Percentiles rank a stretch among this genome's conserved stretches.
Conservation (phyloP, 1,140 invertebrate genomes). For the Leptinotarsa defecta region DNA sequence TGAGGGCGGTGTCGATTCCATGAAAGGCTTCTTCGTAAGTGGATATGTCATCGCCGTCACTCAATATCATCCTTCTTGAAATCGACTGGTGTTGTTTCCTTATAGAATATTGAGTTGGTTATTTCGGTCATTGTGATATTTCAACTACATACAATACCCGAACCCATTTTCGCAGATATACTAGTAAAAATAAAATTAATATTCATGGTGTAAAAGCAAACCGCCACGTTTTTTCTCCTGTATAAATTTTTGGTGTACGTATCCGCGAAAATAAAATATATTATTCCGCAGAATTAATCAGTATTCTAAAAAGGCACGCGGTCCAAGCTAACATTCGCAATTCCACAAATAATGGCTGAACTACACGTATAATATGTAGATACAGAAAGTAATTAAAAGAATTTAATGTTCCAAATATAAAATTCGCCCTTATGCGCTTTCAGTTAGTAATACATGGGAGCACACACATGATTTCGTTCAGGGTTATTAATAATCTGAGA, state of each 20-base stretch:
- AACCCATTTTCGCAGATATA: no score
- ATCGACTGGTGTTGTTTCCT: no score
- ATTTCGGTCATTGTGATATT: no score
- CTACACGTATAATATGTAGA: slow-evolving; percentile 54
- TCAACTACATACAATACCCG: no score
- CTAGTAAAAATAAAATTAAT: slow-evolving; percentile 38
- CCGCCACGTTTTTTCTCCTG: slow-evolving; percentile 41
- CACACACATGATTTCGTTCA: not conserved
- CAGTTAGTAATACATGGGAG: not conserved
- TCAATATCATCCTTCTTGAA: no score
- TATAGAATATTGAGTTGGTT: no score
- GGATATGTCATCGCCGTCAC: no score
- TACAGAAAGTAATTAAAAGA: slow-evolving; percentile 54
- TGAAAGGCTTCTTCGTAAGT: no score
- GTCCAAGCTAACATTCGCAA: slow-evolving; percentile 44
- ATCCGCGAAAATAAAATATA: slow-evolving; percentile 46
- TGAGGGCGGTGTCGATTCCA: no score
- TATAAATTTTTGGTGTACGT: slow-evolving; percentile 43
- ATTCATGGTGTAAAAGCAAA: slow-evolving; percentile 43
- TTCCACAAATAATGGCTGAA: slow-evolving; percentile 52
- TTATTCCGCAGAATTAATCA: slow-evolving; percentile 49
- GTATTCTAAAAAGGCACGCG: slow-evolving; percentile 45
- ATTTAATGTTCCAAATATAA: slow-evolving; percentile 54
- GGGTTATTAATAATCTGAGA: not conserved
- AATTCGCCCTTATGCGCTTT: slow-evolving; percentile 43